These are phyloP conservation scores for Acridotheres tristis DNA, from an alignment of 2,797 vertebrate species.

Conservation along the genomic window DNA sequence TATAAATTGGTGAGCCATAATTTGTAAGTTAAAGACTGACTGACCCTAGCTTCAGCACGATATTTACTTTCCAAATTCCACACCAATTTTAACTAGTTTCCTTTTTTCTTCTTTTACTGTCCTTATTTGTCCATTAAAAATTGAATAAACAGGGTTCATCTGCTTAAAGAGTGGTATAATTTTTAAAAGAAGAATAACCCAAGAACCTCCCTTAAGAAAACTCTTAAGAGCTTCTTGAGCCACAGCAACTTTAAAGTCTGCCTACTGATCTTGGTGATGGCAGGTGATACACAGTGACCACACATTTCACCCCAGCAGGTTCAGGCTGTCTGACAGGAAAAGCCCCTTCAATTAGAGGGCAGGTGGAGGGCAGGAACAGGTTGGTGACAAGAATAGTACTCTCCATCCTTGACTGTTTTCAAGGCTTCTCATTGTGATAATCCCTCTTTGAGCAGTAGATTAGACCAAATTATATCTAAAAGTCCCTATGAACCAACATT, in stretches of 20 bases:
- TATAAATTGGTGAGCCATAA: not conserved
- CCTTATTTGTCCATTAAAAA: not conserved
- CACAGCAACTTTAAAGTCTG: not conserved
- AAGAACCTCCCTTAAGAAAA: fast-evolving
- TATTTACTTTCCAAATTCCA: not conserved
- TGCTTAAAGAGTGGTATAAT: not conserved
- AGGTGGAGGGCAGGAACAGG: not conserved
- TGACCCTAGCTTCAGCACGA: fast-evolving
- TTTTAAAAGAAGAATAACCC: not conserved
- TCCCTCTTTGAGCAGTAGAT: not conserved
- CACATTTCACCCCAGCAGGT: fast-evolving
- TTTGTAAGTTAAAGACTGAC: not conserved
- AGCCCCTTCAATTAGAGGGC: not conserved
- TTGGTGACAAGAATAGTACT: not conserved
- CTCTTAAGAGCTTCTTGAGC: not conserved
- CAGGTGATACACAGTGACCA: not conserved
- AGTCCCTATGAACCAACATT: not conserved
- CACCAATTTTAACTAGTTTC: not conserved
- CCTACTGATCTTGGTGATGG: not conserved
- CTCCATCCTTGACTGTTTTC: not conserved
- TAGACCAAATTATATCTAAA: not conserved
- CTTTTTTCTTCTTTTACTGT: not conserved
- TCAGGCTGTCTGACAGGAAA: not conserved
- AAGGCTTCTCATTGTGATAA: not conserved
- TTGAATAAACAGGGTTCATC: not conserved